Evolutionary conservation across 1,140 invertebrate genomes (phyloP).

Genomic region (Aphelinus atriplicis): DNA sequence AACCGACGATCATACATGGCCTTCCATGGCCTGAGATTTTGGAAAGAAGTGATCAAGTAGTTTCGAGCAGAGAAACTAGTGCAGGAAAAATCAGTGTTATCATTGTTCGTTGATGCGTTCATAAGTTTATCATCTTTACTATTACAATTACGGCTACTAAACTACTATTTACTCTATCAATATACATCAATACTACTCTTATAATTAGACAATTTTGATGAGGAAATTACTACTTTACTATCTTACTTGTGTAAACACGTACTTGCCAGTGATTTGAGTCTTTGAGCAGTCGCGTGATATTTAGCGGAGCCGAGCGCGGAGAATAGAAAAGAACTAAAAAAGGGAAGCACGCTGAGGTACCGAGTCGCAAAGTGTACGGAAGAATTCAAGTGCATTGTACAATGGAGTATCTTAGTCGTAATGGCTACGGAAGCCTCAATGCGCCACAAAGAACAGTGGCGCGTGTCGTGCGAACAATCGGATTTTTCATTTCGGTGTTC

Average conservation of each 20-base stretch:
- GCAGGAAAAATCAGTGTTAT: constrained; percentile 46
- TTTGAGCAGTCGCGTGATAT: constrained; percentile 35
- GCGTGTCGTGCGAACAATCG: constrained; percentile 39
- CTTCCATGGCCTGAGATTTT: no score
- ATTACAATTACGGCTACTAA: constrained; percentile 39
- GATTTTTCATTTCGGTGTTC: constrained; percentile 29
- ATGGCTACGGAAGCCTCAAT: constrained; percentile 51
- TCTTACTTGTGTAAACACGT: constrained; percentile 45
- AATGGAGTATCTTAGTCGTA: constrained; percentile 54
- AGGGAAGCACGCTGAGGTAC: constrained; percentile 9
- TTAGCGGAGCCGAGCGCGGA: constrained; percentile 16
- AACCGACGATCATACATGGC: constrained; percentile 28
- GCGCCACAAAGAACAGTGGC: constrained; percentile 51
- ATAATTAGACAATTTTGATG: constrained; percentile 19
- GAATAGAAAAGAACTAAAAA: neutral
- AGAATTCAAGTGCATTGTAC: constrained; percentile 52
- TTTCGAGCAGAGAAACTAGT: constrained; percentile 32
- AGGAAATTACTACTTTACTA: constrained; percentile 29
- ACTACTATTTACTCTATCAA: constrained; percentile 13
- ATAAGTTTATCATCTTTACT: constrained; percentile 50
- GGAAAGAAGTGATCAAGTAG: no score
- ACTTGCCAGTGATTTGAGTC: constrained; percentile 64
- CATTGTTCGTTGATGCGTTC: constrained; percentile 54
- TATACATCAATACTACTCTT: constrained; percentile 21
- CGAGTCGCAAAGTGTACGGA: constrained; percentile 31